A percentile compares a stretch with the other conserved stretches of the same genome.
Evolutionary conservation across 2,113 vertebrate species (phyloP).

Genomic region (Empidonax alnorum): DNA sequence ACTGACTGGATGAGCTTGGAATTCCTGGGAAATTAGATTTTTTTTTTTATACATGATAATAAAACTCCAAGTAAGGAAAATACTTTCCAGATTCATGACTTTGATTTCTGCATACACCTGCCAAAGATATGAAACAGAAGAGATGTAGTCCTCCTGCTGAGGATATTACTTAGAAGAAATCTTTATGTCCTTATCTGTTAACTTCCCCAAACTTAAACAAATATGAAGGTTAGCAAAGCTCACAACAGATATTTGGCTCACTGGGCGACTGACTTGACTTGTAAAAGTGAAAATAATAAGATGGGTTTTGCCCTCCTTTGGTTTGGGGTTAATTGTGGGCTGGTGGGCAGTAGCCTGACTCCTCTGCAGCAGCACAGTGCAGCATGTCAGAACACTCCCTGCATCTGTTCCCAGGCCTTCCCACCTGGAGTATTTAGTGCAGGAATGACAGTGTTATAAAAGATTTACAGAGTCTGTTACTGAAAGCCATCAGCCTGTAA

Average conservation of each 20-base stretch:
- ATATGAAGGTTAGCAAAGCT: not conserved
- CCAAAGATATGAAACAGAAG: not conserved
- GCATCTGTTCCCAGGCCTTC: not conserved
- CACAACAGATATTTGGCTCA: not conserved
- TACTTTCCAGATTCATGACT: not conserved
- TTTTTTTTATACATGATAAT: not conserved
- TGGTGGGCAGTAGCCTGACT: not conserved
- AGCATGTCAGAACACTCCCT: not conserved
- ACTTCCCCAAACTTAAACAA: not conserved
- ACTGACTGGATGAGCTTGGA: not conserved
- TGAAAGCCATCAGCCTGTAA: not conserved
- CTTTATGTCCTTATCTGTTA: not conserved
- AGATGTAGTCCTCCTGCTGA: not conserved
- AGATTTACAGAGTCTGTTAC: not conserved
- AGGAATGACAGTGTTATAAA: not conserved
- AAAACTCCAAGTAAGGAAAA: not conserved
- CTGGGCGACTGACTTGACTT: not conserved
- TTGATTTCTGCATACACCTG: not conserved
- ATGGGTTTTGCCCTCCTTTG: not conserved
- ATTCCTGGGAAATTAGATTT: not conserved
- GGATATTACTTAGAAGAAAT: not conserved
- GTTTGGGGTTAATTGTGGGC: not conserved
- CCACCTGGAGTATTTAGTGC: not conserved
- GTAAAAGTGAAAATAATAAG: not conserved
- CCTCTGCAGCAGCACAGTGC: not conserved